Evolutionary conservation across 2,888 invertebrate genomes (phyloP).

Genomic region (Philonicus albiceps): DNA sequence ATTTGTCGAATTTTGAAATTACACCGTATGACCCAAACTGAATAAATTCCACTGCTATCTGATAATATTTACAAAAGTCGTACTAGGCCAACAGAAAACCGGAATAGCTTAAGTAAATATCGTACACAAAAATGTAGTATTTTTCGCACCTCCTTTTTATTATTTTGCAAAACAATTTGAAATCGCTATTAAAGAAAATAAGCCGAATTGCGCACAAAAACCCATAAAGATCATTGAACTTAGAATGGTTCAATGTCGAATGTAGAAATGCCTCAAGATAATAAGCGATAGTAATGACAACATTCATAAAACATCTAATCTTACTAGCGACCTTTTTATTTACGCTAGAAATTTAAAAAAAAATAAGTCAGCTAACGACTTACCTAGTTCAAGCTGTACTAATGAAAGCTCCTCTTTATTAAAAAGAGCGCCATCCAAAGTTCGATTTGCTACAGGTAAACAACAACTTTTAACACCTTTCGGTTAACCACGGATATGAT

Average conservation of each 20-base stretch:
- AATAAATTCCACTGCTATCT: background rate
- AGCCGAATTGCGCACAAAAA: background rate
- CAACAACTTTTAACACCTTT: background rate
- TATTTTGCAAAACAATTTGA: background rate
- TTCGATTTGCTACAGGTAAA: background rate
- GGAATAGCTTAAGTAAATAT: background rate
- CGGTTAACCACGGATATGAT: background rate
- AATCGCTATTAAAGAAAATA: background rate
- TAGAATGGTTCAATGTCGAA: background rate
- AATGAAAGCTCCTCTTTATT: background rate
- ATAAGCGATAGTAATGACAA: background rate
- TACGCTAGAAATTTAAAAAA: background rate
- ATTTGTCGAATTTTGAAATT: background rate
- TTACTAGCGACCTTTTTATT: background rate
- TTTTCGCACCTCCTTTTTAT: background rate
- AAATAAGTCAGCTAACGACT: background rate
- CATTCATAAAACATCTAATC: background rate
- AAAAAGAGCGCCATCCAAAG: background rate
- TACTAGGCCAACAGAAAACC: background rate
- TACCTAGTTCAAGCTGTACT: background rate
- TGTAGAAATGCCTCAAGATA: background rate
- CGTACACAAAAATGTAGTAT: background rate
- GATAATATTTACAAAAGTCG: background rate
- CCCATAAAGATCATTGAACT: background rate
- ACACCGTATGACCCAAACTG: background rate